Evolutionary conservation across 2,888 invertebrate genomes (phyloP), one percentile per base, ranked within the genome.

Genomic region (Gymnosoma rotundatum): DNA sequence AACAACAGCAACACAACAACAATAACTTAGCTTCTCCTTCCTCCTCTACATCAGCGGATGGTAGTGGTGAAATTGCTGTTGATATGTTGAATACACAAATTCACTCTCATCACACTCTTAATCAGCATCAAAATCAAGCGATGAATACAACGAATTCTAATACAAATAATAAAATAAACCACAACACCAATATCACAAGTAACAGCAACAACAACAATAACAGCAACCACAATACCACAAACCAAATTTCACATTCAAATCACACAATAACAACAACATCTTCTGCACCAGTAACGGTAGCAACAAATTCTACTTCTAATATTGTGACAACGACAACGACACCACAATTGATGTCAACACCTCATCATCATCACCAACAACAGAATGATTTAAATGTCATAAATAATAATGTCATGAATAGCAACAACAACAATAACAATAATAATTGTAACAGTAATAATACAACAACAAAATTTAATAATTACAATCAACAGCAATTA

Each of bases 121-220:
- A 81, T 32, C 80, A 79, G 12, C 79, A 78, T 25, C 83, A 70
- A 14, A 78, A 78, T 70, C 70, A 67, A 16, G 61, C 70, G 50
- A 64, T 86, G 76, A 80, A 76, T 70, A 82, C 86, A 78, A 84
- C 79, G 74, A 80, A 82, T 82, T 64, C 78, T 85, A 83, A 89
- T 87, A 82, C 88, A 87, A 90, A 89, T 88, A 88, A 90, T 88
- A 88, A 90, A 88, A 87, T 88, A 60, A 88, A 87, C 88, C 88
- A 87, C 88, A 91, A 88, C 86, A 87, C 88, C 88, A 88, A 86
- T 86, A 86, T 78, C 74, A 76, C 74, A 64, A 87, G 64, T 83
- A 74, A 64, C 42, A 42, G 12, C 42, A 42, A 12, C 42, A 42
- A 42, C 42, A 42, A 42, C 12, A 42, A 42, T 7, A 42, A 12